Evolutionary conservation across 2,888 invertebrate species (phyloP), one percentile per base, ranked within the genome.

Genomic region (Drosophila mimica): DNA sequence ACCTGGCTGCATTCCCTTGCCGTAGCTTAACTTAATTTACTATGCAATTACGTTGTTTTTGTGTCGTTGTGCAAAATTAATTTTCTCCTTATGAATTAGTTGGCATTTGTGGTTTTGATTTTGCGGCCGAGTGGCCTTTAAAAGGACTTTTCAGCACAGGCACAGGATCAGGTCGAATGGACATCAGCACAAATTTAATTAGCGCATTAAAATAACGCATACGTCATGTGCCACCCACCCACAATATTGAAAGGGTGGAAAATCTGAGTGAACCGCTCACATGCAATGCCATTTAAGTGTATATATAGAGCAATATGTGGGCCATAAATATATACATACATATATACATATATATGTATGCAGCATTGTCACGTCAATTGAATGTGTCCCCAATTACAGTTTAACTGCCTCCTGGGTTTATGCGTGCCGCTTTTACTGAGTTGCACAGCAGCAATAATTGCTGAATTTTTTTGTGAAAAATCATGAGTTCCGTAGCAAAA

Each of bases 21-120:
- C 66, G 51, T 43, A 62, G 69, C 59, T 58, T 88, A 88, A 85
- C 76, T 85, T 81, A 84, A 85, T 85, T 85, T 85, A 74, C 72
- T 84, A 82, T 84, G 85, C 81, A 84, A 76, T 82, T 80, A 66
- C 71, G 40, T 53, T 43, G 54, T 60, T 68, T 65, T 52, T 25
- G 25, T 82, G 57, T 46, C 61, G 58, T 65, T 76, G 64, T 68
- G 71, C 25, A 71, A 83, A 88, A 86, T 86, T 88, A 88, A 86
- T 86, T 88, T 88, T 83, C 85, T 83, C 76, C 85, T 83, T 74
- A 85, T 86, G 85, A 88, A 83, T 86, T 79, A 85, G 88, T 88
- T 86, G 77, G 78, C 85, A 80, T 82, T 88, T 83, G 88, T 67
- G 88, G 82, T 81, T 86, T 88, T 86, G 86, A 86, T 88, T 88